These are phyloP conservation scores for Pyrochroa serraticornis DNA, from an alignment of 2,888 invertebrate genomes.

Conservation along the genomic window DNA sequence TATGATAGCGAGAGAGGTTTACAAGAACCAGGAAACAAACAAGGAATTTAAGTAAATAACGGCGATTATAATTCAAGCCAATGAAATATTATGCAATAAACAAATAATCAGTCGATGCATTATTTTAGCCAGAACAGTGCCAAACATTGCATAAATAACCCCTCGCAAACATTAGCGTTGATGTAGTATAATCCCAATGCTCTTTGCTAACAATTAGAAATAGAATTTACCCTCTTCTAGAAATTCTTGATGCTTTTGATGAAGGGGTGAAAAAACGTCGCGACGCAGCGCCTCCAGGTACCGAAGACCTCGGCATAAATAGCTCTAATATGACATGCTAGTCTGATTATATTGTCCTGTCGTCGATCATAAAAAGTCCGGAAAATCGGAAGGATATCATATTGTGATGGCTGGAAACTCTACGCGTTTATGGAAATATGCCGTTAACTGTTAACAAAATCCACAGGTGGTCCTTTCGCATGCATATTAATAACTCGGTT, in stretches of 20 bases:
- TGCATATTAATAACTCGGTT: no score
- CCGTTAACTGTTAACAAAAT: no score
- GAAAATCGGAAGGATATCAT: no score
- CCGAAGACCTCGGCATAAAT: constrained; percentile 13
- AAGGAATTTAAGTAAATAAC: constrained; percentile 10
- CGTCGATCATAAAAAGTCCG: no score
- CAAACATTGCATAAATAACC: constrained; percentile 21
- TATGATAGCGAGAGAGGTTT: no score
- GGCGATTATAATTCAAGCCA: background rate
- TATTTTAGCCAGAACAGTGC: constrained; percentile 13
- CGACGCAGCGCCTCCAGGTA: constrained; percentile 12
- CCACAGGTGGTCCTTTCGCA: no score
- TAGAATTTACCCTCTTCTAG: background rate
- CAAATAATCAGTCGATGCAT: constrained; percentile 17
- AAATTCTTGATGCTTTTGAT: no score
- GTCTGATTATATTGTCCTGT: no score
- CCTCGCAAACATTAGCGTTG: constrained; percentile 11
- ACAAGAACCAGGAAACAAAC: constrained; percentile 5
- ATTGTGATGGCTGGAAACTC: no score
- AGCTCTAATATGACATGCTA: background rate
- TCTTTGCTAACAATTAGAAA: constrained; percentile 7
- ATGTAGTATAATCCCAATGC: constrained; percentile 14
- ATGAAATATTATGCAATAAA: constrained; percentile 12
- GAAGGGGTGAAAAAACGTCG: background rate
- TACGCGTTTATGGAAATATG: no score